A percentile compares a stretch with the other conserved stretches of the same genome.
Evolutionary conservation across 2,797 vertebrate species (phyloP).

Genomic region (Antrozous pallidus): DNA sequence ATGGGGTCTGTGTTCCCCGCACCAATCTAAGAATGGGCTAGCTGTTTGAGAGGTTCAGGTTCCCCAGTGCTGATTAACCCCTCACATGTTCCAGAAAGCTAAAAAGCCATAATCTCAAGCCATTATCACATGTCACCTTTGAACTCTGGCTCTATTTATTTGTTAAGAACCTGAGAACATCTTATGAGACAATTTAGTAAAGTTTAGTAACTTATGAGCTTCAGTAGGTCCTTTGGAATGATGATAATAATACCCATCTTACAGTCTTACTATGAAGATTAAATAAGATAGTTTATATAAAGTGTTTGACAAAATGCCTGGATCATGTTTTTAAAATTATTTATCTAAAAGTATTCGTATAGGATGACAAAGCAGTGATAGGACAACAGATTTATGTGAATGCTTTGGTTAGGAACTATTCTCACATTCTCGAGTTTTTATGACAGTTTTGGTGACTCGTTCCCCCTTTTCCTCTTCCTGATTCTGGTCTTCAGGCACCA

Average conservation of each 20-base stretch:
- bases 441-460: conserved; percentile 18
- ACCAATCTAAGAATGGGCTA: neutral
- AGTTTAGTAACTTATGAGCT: neutral
- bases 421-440: neutral
- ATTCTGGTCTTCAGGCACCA: conserved; percentile 20
- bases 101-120: neutral
- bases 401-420: neutral
- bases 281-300: neutral
- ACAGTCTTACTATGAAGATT: neutral
- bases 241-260: neutral
- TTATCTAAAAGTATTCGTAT: neutral
- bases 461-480: conserved; percentile 5
- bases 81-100: neutral
- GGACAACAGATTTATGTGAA: conserved; percentile 31
- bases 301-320: neutral
- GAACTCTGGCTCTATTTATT: neutral
- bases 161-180: neutral
- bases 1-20: conserved; percentile 2
- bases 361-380: neutral
- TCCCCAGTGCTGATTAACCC: neutral
- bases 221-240: neutral
- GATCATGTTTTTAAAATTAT: neutral
- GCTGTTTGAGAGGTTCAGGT: neutral
- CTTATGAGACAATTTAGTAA: neutral
- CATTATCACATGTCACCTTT: neutral